Evolutionary conservation across 2,888 invertebrate species (phyloP).

Genomic region (Ferdinandea cuprea): DNA sequence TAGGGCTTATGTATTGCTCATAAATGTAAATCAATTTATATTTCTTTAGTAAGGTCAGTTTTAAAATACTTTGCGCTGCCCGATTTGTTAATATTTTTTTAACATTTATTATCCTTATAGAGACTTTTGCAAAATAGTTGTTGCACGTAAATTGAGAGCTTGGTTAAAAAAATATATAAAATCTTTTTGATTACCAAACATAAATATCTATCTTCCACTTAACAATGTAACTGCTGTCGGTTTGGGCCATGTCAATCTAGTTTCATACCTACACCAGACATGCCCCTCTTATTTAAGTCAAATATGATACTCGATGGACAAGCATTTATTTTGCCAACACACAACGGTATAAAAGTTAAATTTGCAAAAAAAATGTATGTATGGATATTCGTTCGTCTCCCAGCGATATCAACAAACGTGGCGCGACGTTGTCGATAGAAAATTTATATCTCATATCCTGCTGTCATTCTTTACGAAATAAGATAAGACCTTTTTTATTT

Average conservation of each 20-base stretch:
- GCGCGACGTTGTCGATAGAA: conserved; percentile 13
- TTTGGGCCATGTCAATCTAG: not conserved
- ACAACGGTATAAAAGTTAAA: conserved; percentile 29
- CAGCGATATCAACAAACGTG: not conserved
- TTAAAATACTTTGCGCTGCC: too few species aligned
- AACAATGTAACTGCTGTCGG: too few species aligned
- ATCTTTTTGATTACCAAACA: too few species aligned
- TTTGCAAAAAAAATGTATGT: conserved; percentile 13
- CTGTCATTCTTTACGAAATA: conserved; percentile 31
- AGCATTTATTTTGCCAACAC: conserved; percentile 23
- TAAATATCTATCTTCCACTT: too few species aligned
- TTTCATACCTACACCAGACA: not conserved
- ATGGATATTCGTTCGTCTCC: not conserved
- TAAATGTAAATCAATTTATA: too few species aligned
- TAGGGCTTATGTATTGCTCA: too few species aligned
- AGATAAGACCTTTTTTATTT: conserved; percentile 4
- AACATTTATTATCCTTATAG: too few species aligned
- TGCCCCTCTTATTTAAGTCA: not conserved
- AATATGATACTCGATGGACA: conserved; percentile 40
- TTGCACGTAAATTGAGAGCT: too few species aligned
- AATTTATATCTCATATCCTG: conserved; percentile 41
- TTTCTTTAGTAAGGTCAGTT: too few species aligned
- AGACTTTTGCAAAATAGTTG: too few species aligned
- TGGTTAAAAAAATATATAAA: too few species aligned
- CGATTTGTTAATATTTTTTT: too few species aligned